Evolutionary conservation across 1,140 invertebrate genomes (phyloP).

Genomic region (Anthonomus grandis): DNA sequence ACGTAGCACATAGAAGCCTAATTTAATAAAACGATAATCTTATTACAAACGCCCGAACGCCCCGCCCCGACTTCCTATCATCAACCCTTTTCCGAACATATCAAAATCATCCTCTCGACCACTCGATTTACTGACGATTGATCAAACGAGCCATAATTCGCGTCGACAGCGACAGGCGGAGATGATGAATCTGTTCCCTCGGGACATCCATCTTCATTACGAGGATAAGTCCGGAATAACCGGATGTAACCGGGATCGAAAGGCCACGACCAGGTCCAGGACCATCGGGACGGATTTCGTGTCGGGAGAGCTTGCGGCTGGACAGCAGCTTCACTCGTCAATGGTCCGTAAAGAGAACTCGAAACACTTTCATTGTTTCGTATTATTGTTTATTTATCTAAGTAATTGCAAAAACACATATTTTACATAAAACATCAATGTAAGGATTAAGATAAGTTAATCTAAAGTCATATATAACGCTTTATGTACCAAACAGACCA

Average conservation of each 20-base stretch:
- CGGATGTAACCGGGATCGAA: not conserved
- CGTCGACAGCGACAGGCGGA: not conserved
- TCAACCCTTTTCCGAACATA: not conserved
- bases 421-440: not conserved
- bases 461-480: conserved; percentile 9
- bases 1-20: too few relatives aligned
- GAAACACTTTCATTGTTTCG: too few relatives aligned
- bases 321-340: too few relatives aligned
- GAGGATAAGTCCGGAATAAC: not conserved
- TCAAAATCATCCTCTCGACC: not conserved
- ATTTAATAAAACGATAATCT: too few relatives aligned
- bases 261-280: too few relatives aligned
- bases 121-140: not conserved
- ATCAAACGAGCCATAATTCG: not conserved
- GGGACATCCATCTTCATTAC: not conserved
- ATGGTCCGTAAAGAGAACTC: not conserved
- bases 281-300: too few relatives aligned
- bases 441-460: conserved; percentile 3
- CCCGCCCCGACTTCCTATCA: too few relatives aligned
- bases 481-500: conserved; percentile 21
- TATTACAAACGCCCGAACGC: too few relatives aligned
- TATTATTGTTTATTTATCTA: too few relatives aligned
- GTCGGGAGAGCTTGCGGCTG: too few relatives aligned
- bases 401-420: not conserved
- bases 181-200: not conserved